These are phyloP conservation scores for Cryptophagus acutangulus DNA, from an alignment of 2,888 invertebrate species.

Conservation along the genomic window DNA sequence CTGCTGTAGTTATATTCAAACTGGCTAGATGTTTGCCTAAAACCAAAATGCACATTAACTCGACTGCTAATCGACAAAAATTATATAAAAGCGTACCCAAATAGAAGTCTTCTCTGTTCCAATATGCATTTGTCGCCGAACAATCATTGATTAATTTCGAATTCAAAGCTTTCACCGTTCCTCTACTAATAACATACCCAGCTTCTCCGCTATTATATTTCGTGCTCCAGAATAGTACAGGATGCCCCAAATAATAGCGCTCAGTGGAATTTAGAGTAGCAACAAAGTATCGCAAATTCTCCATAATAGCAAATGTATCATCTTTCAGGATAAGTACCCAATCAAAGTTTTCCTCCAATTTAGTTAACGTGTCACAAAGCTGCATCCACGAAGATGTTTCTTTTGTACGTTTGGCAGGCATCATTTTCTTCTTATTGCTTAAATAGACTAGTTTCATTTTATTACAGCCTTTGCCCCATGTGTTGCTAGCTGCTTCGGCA, in stretches of 20 bases:
- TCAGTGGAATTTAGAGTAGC: constrained; percentile 47
- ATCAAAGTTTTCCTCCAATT: constrained; percentile 35
- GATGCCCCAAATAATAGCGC: constrained; percentile 54
- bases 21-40: constrained; percentile 53
- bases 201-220: constrained; percentile 53
- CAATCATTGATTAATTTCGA: constrained; percentile 33
- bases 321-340: constrained; percentile 56
- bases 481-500: constrained; percentile 38
- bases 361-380: constrained; percentile 36
- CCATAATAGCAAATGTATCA: constrained; percentile 53
- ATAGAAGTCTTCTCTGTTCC: constrained; percentile 57
- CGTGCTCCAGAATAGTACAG: constrained; percentile 52
- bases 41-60: constrained; percentile 20
- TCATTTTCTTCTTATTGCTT: constrained; percentile 27
- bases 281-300: constrained; percentile 53
- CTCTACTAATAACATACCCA: constrained; percentile 54
- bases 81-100: constrained; percentile 46
- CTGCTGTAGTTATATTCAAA: constrained; percentile 50
- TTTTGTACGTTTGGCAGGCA: constrained; percentile 32
- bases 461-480: constrained; percentile 45
- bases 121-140: constrained; percentile 50
- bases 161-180: constrained; percentile 46
- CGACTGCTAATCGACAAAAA: constrained; percentile 5
- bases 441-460: constrained; percentile 31
- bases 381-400: constrained; percentile 40